Percentiles rank a stretch among this genome's conserved stretches.
Conservation (phyloP, 2,113 vertebrate species). For the Laticauda colubrina region DNA sequence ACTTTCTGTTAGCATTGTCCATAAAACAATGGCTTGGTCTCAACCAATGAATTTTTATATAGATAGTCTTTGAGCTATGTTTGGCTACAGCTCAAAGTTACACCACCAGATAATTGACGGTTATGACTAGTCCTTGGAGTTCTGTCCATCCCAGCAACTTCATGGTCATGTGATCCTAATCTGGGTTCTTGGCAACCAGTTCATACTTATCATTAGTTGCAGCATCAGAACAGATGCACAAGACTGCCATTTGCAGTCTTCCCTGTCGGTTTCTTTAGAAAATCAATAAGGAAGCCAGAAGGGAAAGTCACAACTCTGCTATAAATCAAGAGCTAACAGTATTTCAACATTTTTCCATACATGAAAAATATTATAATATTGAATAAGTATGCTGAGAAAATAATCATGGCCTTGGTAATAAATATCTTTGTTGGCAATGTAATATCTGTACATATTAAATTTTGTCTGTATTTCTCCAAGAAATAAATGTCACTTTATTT, state of each 20-base stretch:
- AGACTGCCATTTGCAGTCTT: neutral
- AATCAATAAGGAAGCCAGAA: neutral
- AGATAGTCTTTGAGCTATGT: neutral
- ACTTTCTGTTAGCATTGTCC: neutral
- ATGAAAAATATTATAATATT: neutral
- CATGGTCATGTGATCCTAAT: neutral
- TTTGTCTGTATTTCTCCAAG: neutral
- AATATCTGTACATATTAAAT: neutral
- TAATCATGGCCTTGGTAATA: neutral
- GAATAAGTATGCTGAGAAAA: neutral
- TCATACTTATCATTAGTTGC: neutral
- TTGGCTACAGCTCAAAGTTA: neutral
- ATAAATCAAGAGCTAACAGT: neutral
- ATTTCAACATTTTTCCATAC: neutral
- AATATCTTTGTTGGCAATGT: neutral
- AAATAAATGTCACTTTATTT: neutral
- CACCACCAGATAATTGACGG: neutral
- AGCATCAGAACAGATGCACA: neutral
- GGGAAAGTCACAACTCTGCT: neutral
- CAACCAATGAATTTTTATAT: neutral
- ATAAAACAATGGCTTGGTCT: neutral
- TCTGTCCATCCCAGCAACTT: neutral
- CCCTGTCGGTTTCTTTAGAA: neutral
- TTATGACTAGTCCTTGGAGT: neutral
- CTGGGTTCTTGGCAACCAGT: neutral